Evolutionary conservation across 2,888 invertebrate genomes (phyloP).

Genomic region (Lasioglossum malachurum): DNA sequence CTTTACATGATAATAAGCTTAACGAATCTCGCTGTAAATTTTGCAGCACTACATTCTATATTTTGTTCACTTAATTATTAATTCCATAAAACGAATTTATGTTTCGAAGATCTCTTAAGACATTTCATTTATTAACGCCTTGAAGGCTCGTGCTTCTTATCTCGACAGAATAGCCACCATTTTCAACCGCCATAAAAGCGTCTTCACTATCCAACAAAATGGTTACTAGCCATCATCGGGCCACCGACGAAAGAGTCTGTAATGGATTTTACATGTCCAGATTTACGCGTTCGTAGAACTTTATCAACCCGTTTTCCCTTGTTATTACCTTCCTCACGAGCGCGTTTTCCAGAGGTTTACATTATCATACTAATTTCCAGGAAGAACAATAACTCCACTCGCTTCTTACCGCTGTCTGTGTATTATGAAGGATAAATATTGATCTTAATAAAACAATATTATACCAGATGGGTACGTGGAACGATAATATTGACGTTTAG

Average conservation of each 20-base stretch:
- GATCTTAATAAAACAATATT: constrained; percentile 11
- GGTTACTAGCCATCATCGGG: neutral
- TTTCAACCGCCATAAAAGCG: neutral
- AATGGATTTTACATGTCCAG: neutral
- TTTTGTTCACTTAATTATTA: neutral
- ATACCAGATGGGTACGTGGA: neutral
- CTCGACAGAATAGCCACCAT: neutral
- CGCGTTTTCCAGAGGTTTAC: neutral
- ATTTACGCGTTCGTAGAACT: neutral
- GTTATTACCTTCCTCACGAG: neutral
- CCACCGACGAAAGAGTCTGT: neutral
- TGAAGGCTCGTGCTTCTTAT: neutral
- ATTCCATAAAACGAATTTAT: neutral
- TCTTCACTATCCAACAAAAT: neutral
- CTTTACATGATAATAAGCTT: neutral
- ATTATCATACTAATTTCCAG: neutral
- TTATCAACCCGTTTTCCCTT: neutral
- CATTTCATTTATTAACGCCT: neutral
- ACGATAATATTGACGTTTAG: constrained; percentile 1
- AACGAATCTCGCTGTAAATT: neutral
- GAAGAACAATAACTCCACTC: neutral
- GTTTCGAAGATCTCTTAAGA: neutral
- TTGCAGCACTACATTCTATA: neutral
- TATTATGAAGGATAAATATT: neutral
- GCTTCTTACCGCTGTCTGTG: neutral